A percentile compares a stretch with the other conserved stretches of the same genome.
These are phyloP conservation scores for Dexiosoma caninum DNA, from an alignment of 2,888 invertebrate genomes.

Conservation along the genomic window DNA sequence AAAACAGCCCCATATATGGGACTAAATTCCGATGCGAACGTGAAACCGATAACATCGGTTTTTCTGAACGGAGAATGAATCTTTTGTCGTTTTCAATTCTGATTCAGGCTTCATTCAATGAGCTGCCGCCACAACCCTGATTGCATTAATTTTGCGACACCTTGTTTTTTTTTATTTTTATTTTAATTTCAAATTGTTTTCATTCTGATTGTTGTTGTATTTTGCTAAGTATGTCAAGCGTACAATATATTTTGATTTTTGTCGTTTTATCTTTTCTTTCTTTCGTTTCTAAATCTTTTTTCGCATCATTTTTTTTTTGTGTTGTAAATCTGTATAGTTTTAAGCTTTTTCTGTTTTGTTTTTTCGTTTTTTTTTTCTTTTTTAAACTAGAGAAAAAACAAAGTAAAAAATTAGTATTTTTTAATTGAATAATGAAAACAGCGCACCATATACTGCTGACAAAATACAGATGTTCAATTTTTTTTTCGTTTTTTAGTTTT, in stretches of 20 bases:
- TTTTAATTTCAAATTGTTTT: neutral
- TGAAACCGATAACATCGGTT: too few relatives aligned
- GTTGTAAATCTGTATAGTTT: neutral
- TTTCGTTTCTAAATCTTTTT: neutral
- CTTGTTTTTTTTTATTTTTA: neutral
- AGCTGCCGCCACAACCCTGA: too few relatives aligned
- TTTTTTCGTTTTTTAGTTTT: neutral
- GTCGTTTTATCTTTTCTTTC: neutral
- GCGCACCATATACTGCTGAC: neutral
- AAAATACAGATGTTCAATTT: constrained; percentile 2
- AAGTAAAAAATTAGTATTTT: neutral
- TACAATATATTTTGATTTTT: neutral
- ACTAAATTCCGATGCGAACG: too few relatives aligned
- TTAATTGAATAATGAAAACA: neutral
- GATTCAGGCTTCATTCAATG: too few relatives aligned
- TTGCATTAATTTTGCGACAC: too few relatives aligned
- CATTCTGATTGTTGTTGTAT: neutral
- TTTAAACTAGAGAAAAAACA: neutral
- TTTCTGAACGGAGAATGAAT: too few relatives aligned
- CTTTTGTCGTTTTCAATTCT: too few relatives aligned
- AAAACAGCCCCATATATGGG: too few relatives aligned
- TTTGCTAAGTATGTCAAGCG: constrained; percentile 23
- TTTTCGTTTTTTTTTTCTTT: neutral
- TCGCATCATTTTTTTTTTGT: neutral
- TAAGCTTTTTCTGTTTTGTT: too few relatives aligned